A percentile compares a stretch with the other conserved stretches of the same genome.
These are phyloP conservation scores for Eilema sororculum DNA, from an alignment of 2,888 invertebrate species.

Conservation along the genomic window DNA sequence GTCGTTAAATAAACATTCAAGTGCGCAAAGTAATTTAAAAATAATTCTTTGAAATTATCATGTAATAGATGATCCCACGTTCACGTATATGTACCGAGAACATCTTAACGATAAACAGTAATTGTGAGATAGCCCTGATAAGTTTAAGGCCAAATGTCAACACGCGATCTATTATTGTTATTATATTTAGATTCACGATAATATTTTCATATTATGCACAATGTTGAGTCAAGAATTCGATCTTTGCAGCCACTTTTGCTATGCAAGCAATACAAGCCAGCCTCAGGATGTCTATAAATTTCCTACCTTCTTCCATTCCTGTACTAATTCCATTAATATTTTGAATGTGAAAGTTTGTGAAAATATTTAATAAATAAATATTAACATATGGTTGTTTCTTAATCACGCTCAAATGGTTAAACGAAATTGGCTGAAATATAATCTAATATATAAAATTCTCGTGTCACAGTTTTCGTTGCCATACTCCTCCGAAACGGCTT, in stretches of 20 bases:
- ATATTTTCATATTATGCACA: background rate
- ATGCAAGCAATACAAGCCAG: too few species aligned
- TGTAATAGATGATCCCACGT: slow-evolving; percentile 34
- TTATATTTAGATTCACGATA: slow-evolving; percentile 5
- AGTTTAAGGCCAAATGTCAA: slow-evolving; percentile 55
- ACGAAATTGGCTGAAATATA: too few species aligned
- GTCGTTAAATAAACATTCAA: background rate
- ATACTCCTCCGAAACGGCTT: too few species aligned
- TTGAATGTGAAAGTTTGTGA: too few species aligned
- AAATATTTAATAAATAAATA: too few species aligned
- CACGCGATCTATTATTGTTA: slow-evolving; percentile 14
- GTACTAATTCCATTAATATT: too few species aligned
- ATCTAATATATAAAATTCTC: too few species aligned
- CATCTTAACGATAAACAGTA: slow-evolving; percentile 30
- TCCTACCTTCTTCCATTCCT: too few species aligned
- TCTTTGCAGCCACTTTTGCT: background rate
- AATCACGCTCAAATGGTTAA: too few species aligned
- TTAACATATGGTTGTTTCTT: too few species aligned
- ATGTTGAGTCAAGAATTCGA: background rate
- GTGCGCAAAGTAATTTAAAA: slow-evolving; percentile 21
- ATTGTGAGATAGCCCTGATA: slow-evolving; percentile 39
- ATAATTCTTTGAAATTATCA: slow-evolving; percentile 22
- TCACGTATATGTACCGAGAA: slow-evolving; percentile 36
- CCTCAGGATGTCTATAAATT: too few species aligned
- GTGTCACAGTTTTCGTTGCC: too few species aligned